These are phyloP conservation scores for Zaprionus tsacasi DNA, from an alignment of 1,140 invertebrate species.

Conservation along the genomic window DNA sequence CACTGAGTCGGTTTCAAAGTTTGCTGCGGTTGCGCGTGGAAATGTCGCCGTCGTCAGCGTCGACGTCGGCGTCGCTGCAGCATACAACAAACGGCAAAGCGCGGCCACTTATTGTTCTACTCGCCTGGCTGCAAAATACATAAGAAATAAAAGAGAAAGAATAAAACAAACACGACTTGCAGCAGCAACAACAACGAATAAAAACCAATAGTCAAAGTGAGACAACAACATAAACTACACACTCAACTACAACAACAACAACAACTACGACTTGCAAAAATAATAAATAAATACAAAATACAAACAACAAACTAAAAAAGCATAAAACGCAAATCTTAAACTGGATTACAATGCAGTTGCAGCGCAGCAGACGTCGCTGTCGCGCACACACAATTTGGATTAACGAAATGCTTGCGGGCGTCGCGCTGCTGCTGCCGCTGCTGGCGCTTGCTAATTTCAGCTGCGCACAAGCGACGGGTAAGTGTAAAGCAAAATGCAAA, in stretches of 20 bases:
- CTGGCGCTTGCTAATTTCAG: conserved; percentile 60
- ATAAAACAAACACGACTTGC: conserved; percentile 12
- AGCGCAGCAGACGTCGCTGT: conserved; percentile 75
- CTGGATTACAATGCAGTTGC: conserved; percentile 78
- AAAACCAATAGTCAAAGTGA: conserved; percentile 31
- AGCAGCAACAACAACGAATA: conserved; percentile 6
- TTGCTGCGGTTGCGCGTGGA: conserved; percentile 55
- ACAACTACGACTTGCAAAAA: neutral
- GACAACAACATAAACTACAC: conserved; percentile 41
- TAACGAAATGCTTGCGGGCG: conserved; percentile 69
- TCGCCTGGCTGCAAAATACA: conserved; percentile 52
- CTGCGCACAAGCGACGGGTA: conserved; percentile 70
- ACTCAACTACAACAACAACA: conserved; percentile 35
- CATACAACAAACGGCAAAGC: conserved; percentile 59
- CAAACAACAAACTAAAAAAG: conserved; percentile 52
- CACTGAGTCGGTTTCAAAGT: conserved; percentile 26
- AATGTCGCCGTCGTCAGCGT: conserved; percentile 50
- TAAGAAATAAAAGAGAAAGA: conserved; percentile 23
- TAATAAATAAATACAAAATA: neutral
- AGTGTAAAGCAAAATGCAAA: conserved; percentile 36
- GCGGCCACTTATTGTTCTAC: conserved; percentile 54
- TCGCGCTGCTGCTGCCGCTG: conserved; percentile 65
- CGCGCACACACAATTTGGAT: conserved; percentile 68
- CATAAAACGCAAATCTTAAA: conserved; percentile 62
- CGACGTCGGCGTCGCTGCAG: conserved; percentile 55